Base-by-base conservation (phyloP, 30 jellyfish, hydroid and myxozoan genomes). In the Aurelia sp. region DNA sequence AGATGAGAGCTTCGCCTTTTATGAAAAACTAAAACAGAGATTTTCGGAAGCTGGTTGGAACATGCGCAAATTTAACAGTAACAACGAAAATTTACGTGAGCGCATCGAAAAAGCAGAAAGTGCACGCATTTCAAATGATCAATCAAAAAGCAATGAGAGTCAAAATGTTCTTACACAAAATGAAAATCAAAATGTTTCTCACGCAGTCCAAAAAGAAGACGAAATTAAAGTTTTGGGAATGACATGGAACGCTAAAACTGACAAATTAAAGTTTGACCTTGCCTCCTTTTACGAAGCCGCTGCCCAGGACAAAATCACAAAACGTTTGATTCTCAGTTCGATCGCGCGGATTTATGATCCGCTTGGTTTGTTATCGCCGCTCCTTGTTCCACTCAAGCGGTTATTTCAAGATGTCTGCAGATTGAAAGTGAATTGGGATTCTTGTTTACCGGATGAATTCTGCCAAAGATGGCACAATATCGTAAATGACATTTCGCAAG, bases 1-100 rank as follows among this genome's bases (percentile, higher is more conserved):
- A 63, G 72, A 60, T 10, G 81, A 79, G 62, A 41, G 66, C 8
- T 63, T 79, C 24, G 82, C 13, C 4, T 18, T n/a, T 20, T 66
- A 63, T 27, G 71, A 79, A 47, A 61, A 79, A 24, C 81, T 47
- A 38, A 79, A 79, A 47, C 53, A 40, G 7, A 16, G 72, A 20
- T 27, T 82, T 57, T 20, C 53, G 13, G 35, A 47, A n/a, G 86
- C 63, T 9, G 91, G 91, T 24, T 74, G 60, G 57, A 50, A 75
- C 63, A 58, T 72, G 83, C 57, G 90, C 59, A 85, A 73, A 75
- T 71, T 91, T 84, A 72, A 30, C 38, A 20, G 91, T 15, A 85
- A 85, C 60, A 22, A 60, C 62, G 58, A 20, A 3, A 24, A 13
- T 0, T 74, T 76, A 15, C 61, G 53, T 22, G 60, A 76, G 16